Evolutionary conservation across 2,888 invertebrate species (phyloP), one percentile per base, ranked within the genome.

Genomic region (Mythimna pallens): DNA sequence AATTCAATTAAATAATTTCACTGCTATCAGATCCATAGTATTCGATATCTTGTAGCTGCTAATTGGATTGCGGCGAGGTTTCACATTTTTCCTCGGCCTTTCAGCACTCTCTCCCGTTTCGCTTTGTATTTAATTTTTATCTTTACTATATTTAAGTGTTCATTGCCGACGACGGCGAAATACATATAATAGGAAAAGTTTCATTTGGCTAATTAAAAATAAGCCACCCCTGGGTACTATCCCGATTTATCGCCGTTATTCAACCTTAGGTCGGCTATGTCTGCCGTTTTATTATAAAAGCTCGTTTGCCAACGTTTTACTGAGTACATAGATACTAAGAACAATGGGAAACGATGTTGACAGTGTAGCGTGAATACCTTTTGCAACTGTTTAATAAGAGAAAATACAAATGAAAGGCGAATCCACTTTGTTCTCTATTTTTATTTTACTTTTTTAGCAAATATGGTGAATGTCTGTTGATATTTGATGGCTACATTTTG

Each of bases 151-250:
- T 80, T 86, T 89, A 89, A 88, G 84, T 85, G 84, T 84, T 86
- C 88, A 90, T 87, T 90, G 89, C 90, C 89, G 65, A 63, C 92
- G 90, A 89, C 88, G 89, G 90, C 86, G 86, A 90, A 93, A 92
- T 92, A n/a, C n/a, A n/a, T n/a, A 93, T 93, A 94, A 94, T 93
- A 92, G 93, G 92, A 93, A 95, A 94, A 94, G 92, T 94, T 94
- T 94, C 94, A 94, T 95, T 94, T 94, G 89, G 93, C 93, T 95
- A 95, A 95, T 95, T 95, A 95, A 95, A 95, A 95, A 94, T 92
- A 93, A 94, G 91, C 93, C 90, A 91, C 92, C 92, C 92, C 81
- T 78, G 92, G 91, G 92, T 91, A 93, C 91, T 89, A 92, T 92
- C 89, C 89, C 90, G 93, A 94, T 94, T 94, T 93, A 93, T 94